Evolutionary conservation across 2,113 vertebrate genomes (phyloP).

Genomic region (Ictalurus punctatus): DNA sequence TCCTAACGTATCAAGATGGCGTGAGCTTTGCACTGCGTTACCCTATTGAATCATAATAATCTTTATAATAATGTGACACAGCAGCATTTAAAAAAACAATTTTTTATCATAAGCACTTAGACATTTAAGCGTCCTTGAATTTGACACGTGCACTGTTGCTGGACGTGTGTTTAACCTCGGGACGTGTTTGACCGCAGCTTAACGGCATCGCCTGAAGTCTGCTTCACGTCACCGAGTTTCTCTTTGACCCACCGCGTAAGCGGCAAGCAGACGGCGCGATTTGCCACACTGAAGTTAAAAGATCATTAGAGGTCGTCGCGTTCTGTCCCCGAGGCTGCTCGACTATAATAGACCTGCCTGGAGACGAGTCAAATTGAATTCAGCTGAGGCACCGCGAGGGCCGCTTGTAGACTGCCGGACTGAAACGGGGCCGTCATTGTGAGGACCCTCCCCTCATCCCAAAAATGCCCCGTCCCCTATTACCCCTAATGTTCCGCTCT

Average conservation of each 20-base stretch:
- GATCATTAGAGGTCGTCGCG: slow-evolving; percentile 62
- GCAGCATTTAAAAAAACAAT: no score
- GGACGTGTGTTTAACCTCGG: neutral
- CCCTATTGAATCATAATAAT: slow-evolving; percentile 20
- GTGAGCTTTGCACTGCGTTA: slow-evolving; percentile 4
- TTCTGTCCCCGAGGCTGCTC: slow-evolving; percentile 54
- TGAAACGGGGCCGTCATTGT: slow-evolving; percentile 49
- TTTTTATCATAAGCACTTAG: slow-evolving; percentile 27
- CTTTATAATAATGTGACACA: slow-evolving; percentile 24
- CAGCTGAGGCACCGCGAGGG: neutral
- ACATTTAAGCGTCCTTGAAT: slow-evolving; percentile 5
- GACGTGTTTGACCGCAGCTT: neutral
- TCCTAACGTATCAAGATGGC: slow-evolving; percentile 34
- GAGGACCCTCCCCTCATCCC: slow-evolving; percentile 47
- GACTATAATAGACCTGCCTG: slow-evolving; percentile 64
- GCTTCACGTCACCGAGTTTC: slow-evolving; percentile 24
- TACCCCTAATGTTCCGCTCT: slow-evolving; percentile 67
- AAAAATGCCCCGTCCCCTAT: slow-evolving; percentile 56
- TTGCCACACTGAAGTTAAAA: slow-evolving; percentile 58
- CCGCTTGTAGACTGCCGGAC: slow-evolving; percentile 24
- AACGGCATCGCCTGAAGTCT: neutral
- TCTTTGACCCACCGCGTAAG: slow-evolving; percentile 34
- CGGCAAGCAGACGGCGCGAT: slow-evolving; percentile 62
- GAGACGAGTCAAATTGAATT: slow-evolving; percentile 65
- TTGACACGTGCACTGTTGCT: slow-evolving; percentile 5